Evolutionary conservation across 2,113 vertebrate genomes (phyloP), one percentile per base, ranked within the genome.

Genomic region (Pithys albifrons): DNA sequence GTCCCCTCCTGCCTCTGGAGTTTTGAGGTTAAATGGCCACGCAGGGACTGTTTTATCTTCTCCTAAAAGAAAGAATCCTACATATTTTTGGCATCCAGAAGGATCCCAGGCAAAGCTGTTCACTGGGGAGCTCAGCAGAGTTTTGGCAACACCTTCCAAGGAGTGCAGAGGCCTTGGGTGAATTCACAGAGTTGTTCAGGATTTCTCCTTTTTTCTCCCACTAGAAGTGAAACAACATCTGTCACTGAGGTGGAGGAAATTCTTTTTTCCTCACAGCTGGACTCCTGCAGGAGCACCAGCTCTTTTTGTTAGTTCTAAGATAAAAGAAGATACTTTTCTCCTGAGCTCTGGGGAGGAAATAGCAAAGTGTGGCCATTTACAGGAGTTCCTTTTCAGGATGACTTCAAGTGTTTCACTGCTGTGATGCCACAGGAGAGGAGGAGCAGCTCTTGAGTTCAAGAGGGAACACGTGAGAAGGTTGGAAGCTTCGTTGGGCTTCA

Each of bases 101-200:
- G 37, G 37, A 29, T 24, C 23, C 14, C 61, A 75, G 65, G 61
- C 71, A 75, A 54, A 62, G 39, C 69, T 45, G 25, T 14, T 84
- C 58, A 2, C 33, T 27, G 29, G 27, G 69, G 49, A 52, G 48
- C 9, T 74, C 66, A 49, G 72, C 4, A 18, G 31, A 61, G 66
- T 28, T 75, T n/a, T 35, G 62, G 86, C 64, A 88, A 29, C n/a
- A 2, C 0, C 0, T 17, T 55, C 14, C 2, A 20, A 51, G 28
- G 19, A 46, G 19, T 20, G 3, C 14, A 17, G 52, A 61, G 61
- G 18, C 17, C 20, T 49, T 31, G 24, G 27, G 12, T 23, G 37
- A 45, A 57, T 66, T 41, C 4, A 5, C 18, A 58, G 43, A 11
- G 4, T 19, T 81, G 24, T n/a, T 87, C 43, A 23, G 69, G 22